These are phyloP conservation scores for Xestia xanthographa DNA, from an alignment of 2,888 invertebrate species.

Conservation along the genomic window DNA sequence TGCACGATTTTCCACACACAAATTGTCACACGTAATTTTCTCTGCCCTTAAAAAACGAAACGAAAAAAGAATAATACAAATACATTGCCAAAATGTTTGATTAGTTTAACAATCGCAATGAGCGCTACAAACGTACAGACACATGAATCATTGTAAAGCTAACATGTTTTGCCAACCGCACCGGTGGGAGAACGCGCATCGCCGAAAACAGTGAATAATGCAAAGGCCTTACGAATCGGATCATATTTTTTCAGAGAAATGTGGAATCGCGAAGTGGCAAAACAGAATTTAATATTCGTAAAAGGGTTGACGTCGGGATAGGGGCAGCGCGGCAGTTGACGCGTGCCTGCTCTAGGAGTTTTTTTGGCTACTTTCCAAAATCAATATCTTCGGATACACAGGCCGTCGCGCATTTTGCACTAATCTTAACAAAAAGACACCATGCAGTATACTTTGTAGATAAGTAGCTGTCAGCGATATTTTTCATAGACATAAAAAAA, in stretches of 20 bases:
- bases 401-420: slow-evolving; percentile 87
- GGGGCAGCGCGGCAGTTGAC: slow-evolving; percentile 89
- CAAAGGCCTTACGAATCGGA: slow-evolving; percentile 83
- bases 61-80: slow-evolving; percentile 21
- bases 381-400: slow-evolving; percentile 89
- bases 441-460: slow-evolving; percentile 68
- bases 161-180: slow-evolving; percentile 60
- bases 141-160: slow-evolving; percentile 52
- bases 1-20: background rate
- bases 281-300: slow-evolving; percentile 91
- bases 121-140: slow-evolving; percentile 27
- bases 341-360: slow-evolving; percentile 88
- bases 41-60: slow-evolving; percentile 20
- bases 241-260: slow-evolving; percentile 86
- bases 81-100: slow-evolving; percentile 28
- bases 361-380: slow-evolving; percentile 90
- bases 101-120: slow-evolving; percentile 29
- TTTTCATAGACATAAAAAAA: slow-evolving; percentile 10
- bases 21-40: background rate
- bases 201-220: slow-evolving; percentile 84
- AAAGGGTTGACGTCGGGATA: slow-evolving; percentile 89
- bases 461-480: slow-evolving; percentile 30
- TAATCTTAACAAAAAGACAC: slow-evolving; percentile 84
- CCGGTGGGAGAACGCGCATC: slow-evolving; percentile 69
- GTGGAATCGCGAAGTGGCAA: slow-evolving; percentile 90